Conservation (phyloP, 2,888 invertebrate species). For the Hyposoter didymator region DNA sequence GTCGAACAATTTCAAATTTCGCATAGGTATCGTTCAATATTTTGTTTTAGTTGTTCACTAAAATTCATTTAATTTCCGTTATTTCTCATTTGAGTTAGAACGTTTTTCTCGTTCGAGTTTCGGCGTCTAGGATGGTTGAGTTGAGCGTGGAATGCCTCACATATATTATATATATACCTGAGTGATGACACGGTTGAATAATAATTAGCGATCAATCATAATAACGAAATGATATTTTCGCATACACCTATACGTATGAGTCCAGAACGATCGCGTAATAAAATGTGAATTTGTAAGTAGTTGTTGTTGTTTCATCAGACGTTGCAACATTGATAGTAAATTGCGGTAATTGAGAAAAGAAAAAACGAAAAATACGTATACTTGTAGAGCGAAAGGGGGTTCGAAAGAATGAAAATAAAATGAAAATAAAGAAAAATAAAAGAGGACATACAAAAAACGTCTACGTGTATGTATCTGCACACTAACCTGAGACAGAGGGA, state of each 20-base stretch:
- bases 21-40: no score
- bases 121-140: not conserved
- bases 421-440: conserved; percentile 35
- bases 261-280: not conserved
- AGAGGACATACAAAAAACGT: conserved; percentile 73
- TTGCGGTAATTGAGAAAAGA: not conserved
- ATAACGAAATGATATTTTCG: conserved; percentile 38
- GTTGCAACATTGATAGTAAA: no score
- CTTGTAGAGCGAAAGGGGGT: conserved; percentile 67
- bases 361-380: conserved; percentile 41
- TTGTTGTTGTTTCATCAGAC: no score
- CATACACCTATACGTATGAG: conserved; percentile 27
- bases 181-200: conserved; percentile 63
- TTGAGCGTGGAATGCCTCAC: not conserved
- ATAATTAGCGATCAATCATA: conserved; percentile 57
- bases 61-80: no score
- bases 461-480: conserved; percentile 89
- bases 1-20: no score
- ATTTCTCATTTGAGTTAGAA: no score
- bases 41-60: no score
- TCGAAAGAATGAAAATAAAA: not conserved
- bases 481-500: conserved; percentile 99
- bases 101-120: no score
- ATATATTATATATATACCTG: conserved; percentile 48
- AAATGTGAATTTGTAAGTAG: not conserved